Evolutionary conservation across 2,113 vertebrate genomes (phyloP), one percentile per base, ranked within the genome.

Genomic region (Pygoscelis adeliae): DNA sequence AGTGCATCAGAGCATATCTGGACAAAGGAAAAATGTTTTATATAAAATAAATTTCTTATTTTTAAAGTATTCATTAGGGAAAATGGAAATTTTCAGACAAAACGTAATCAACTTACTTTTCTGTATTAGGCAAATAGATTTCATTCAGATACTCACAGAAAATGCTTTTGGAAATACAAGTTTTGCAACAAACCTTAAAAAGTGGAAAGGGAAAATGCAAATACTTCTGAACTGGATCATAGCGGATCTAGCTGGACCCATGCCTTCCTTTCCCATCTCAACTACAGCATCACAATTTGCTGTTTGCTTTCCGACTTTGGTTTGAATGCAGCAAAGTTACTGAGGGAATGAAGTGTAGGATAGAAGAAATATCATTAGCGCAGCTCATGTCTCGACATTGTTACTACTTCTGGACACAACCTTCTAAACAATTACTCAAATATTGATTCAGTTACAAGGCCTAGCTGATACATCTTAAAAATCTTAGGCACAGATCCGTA

Each of bases 121-220:
- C 40, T 27, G 4, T 36, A 26, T 79, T 61, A 53, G 40, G 25
- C 9, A 61, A 82, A 69, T 4, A 47, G 22, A 25, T 90, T 91
- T 88, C 0, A 3, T 69, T 47, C 61, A 32, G 21, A 27, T 55
- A 23, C 23, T 87, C 8, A 11, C 5, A 78, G 42, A 87, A 81
- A 81, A 32, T 34, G 5, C 22, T 58, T 82, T 81, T 55, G 22
- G 12, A 63, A 55, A 34, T 10, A 12, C 0, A 46, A 53, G 4
- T 49, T 70, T 73, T 76, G 9, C 10, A 66, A n/a, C 30, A 73
- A 34, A 55, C 4, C 11, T 66, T 70, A 71, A 63, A 74, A 74
- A 9, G 0, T 34, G 4, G 17, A 50, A 47, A n/a, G 2, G 9
- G 32, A 63, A 72, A 90, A 10, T 1, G 2, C 5, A 38, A 78